Evolutionary conservation across 1,140 invertebrate species (phyloP).

Genomic region (Maconellicoccus hirsutus): DNA sequence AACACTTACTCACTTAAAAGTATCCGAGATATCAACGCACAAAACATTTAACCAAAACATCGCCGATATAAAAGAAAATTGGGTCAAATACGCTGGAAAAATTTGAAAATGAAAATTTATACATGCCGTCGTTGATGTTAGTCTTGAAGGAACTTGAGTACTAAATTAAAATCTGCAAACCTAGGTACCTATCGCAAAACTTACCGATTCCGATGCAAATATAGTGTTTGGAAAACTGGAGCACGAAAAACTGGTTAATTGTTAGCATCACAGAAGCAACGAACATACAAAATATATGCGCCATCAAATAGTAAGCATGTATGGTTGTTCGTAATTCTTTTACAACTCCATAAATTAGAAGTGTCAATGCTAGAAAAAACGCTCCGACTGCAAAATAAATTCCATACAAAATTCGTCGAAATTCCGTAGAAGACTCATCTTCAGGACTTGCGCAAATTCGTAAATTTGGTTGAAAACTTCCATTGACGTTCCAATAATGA

Average conservation of each 20-base stretch:
- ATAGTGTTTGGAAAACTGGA: background rate
- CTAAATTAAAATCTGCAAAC: no score
- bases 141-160: no score
- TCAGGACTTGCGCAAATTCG: background rate
- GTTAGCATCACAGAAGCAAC: constrained; percentile 26
- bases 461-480: background rate
- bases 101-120: constrained; percentile 2
- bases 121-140: background rate
- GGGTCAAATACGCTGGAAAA: constrained; percentile 34
- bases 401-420: constrained; percentile 26
- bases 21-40: constrained; percentile 53
- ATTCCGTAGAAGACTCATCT: background rate
- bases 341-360: constrained; percentile 28
- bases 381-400: constrained; percentile 26
- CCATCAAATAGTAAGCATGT: constrained; percentile 27
- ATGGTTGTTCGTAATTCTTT: constrained; percentile 28
- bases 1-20: constrained; percentile 39
- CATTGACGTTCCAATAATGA: background rate
- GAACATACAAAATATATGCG: constrained; percentile 27
- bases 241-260: constrained; percentile 19
- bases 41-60: constrained; percentile 62
- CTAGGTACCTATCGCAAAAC: background rate
- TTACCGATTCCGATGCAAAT: constrained; percentile 26
- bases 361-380: constrained; percentile 27
- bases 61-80: constrained; percentile 42